phyloP scores from a whole-genome alignment of 2,888 invertebrate genomes.

The Ormyrus rosae region DNA sequence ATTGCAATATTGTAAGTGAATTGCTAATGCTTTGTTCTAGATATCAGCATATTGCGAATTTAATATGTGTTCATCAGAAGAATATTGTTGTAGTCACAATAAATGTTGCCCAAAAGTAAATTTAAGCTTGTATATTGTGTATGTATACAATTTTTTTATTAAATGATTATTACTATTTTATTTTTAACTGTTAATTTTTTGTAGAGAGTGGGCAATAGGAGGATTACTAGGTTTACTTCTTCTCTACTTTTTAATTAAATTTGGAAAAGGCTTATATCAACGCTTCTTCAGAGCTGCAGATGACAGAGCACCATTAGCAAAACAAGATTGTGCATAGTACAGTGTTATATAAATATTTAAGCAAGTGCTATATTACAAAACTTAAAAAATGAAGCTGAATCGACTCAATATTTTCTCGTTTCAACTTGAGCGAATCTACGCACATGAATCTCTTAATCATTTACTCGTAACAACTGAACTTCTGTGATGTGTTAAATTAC shows the following conservation, averaged over 20 bases:
- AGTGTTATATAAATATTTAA: too few relatives aligned
- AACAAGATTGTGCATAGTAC: too few relatives aligned
- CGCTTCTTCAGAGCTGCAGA: too few relatives aligned
- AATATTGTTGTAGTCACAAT: conserved; percentile 65
- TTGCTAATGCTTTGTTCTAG: conserved; percentile 19
- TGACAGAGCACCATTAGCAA: too few relatives aligned
- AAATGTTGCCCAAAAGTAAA: conserved; percentile 60
- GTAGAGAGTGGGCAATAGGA: conserved; percentile 31
- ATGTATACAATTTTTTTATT: conserved; percentile 18
- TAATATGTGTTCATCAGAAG: conserved; percentile 58
- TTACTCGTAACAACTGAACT: conserved; percentile 10
- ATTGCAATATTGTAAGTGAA: not conserved
- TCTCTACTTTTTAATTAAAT: too few relatives aligned
- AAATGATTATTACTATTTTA: conserved; percentile 3
- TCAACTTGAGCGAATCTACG: not conserved
- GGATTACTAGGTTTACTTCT: conserved; percentile 12
- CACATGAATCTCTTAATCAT: conserved; percentile 25
- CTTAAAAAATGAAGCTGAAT: too few relatives aligned
- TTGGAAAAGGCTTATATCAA: too few relatives aligned
- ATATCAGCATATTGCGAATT: conserved; percentile 62
- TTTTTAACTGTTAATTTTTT: conserved; percentile 27
- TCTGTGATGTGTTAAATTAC: conserved; percentile 35
- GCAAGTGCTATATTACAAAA: too few relatives aligned
- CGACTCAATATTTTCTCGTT: too few relatives aligned
- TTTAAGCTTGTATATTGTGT: conserved; percentile 32